Base-by-base conservation (phyloP, 2,888 invertebrate species). In the Ormyrus thymus region DNA sequence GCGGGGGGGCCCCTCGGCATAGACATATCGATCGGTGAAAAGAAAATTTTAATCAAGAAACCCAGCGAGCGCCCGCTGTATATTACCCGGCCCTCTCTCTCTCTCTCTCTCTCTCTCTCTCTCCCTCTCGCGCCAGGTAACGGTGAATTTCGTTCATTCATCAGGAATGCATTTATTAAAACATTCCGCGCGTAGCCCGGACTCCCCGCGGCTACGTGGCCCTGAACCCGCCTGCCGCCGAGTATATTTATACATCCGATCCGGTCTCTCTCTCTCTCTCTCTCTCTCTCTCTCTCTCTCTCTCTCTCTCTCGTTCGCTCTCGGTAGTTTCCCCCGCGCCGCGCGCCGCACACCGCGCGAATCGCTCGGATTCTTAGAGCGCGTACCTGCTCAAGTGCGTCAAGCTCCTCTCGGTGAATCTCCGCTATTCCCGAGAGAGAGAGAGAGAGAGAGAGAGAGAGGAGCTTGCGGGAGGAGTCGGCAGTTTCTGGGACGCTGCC, bases 131-230 rank as follows among this genome's bases (percentile, higher is more conserved):
- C 8, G 46, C 43, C 1, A 29, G 29, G 7, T 83, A 83, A 82
- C 85, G 86, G 86, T 81, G 85, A 86, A 85, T 83, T 84, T 83
- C 81, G 81, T 83, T 83, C 84, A 82, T 84, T 83, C 83, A 82
- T 82, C 82, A 83, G 85, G 85, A 85, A 85, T 85, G 84, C 83
- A 85, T 84, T 85, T 85, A 85, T 83, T 85, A 84, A 84, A 84
- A 82, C 85, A 84, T 84, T 84, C 84, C 85, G 68, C 79, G 84
- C 84, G 84, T 84, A 83, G 73, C 80, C 77, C 76, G 81, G 82
- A 79, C 83, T 83, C 83, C 83, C 84, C 75, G 75, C 45, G 76
- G 81, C 58, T 70, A 15, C n/a, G 64, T 62, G 62, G 50, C 65
- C 72, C 58, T 61, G 68, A 61, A 29, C 56, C 71, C 43, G 51